Evolutionary conservation across 2,113 vertebrate genomes (phyloP), one percentile per base, ranked within the genome.

Genomic region (Phrynocephalus versicolor): DNA sequence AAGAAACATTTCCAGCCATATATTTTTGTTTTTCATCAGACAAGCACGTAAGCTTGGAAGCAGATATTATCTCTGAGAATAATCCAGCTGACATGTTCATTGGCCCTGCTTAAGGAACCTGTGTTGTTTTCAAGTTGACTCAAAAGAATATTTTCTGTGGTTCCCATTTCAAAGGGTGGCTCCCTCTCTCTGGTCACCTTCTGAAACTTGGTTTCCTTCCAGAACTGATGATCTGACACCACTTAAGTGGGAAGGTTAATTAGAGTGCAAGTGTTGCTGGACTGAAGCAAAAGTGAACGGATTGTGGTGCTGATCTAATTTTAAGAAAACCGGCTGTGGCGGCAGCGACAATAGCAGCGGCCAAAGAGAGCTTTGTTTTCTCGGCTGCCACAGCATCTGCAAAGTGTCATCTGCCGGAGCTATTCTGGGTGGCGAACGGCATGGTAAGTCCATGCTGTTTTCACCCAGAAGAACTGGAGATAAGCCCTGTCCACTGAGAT

Each of bases 351-450:
- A 10, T 10, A 51, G 64, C 19, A 37, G 16, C 45, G 57, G 69
- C 75, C 84, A 79, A 62, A 62, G 9, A 16, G 45, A 30, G 30
- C 84, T 85, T 85, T 85, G 84, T 62, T 72, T 37, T 79, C 55
- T 62, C 57, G 25, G 1, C n/a, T 72, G 37, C 27, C 57, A 35
- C 13, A 33, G 57, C 77, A 71, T 85, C 84, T 85, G 77, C 77
- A 80, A 72, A 79, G 37, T 74, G 39, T 85, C 77, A 80, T 30
- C 35, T 2, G 58, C 69, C 64, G 51, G 58, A 37, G 77, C 62
- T 73, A n/a, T 71, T 85, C 69, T 73, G 37, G 30, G 58, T 80
- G 67, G 84, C 60, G 69, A 72, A 72, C n/a, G n/a, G 57, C 69
- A n/a, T 73, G 77, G 84, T 37, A 73, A 81, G 64, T 80, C 69